Evolutionary conservation across 2,797 vertebrate species (phyloP), one percentile per base, ranked within the genome.

Genomic region (Gymnodraco acuticeps): DNA sequence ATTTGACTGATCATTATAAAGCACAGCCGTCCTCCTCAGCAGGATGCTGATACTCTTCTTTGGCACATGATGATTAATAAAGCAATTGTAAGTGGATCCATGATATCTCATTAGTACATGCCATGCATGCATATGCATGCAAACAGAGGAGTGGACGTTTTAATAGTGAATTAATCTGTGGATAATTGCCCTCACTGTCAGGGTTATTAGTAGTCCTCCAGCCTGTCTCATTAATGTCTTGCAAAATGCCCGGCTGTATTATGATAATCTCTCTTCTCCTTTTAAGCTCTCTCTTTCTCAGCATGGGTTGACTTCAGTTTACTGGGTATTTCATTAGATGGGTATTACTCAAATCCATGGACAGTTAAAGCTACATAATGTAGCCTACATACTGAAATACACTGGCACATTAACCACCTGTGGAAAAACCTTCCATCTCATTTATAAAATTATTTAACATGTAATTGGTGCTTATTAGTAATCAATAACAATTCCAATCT

Each of bases 191-290:
- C 20, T 62, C 53, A 69, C 62, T 87, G 83, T 77, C 55, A 58
- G 85, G 80, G 83, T 88, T 87, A 88, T 91, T 87, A 90, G 85
- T 64, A 77, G 75, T 85, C 69, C 83, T 76, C 75, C 63, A 77
- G 81, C 79, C 86, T 67, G 71, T 61, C 74, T 80, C 73, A 82
- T 80, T 85, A 83, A 81, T 74, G 71, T 47, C 67, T 87, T 10
- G 11, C 68, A 78, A 53, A 85, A 84, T 67, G 59, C 71, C 85
- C 0, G 50, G 64, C 66, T 66, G 64, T 66, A 48, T 83, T 82
- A 70, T 78, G 60, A 77, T 80, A 70, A 87, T 83, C 53, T 60
- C 45, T 53, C 63, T 46, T 5, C 55, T 20, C 77, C 48, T 38
- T 50, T 43, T 46, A 46, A 56, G 41, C 33, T 52, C 10, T 66